Base-by-base conservation (phyloP, 2,888 invertebrate genomes). In the Spisula subtruncata region DNA sequence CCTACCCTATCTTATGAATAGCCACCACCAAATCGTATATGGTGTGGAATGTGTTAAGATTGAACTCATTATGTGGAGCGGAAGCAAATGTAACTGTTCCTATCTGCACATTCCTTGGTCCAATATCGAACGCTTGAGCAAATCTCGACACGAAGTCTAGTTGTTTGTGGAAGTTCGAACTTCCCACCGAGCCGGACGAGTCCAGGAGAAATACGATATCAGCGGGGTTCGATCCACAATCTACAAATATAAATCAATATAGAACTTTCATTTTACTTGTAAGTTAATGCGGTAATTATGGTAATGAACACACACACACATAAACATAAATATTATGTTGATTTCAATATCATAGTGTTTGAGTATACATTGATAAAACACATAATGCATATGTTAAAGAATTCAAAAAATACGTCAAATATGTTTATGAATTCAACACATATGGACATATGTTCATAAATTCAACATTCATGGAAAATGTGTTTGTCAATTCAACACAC, bases 191-290 rank as follows among this genome's bases (percentile, higher is more conserved):
- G n/a, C 95, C 94, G 0, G 95, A 95, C 0, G 94, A 91, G 85
- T 95, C 95, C 82, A 95, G 89, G 48, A 95, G 88, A 85, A 95
- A 95, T 18, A 94, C 94, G 56, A 95, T 94, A 83, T 95, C 95
- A 41, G 95, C 94, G 0, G 94, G 94, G 51, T 93, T 93, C 8
- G 89, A 90, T 25, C 94, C 94, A 85, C 95, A 95, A 35, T 89
- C 94, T 95, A 87, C 14, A 89, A 84, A 32, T 41, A 51, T 56
- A 51, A 8, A 41, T 29, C 5, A 56, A 60, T 32, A 54, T 25
- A 25, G 25, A 14, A 10, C 10, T 6, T 51, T 16, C 10, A 51
- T 6, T 51, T 51, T 51, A 51, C 12, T 12, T 16, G n/a, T n/a
- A n/a, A n/a, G n/a, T n/a, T 51, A 10, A 51, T 51, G 16, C 41